Percentiles rank a stretch among this genome's conserved stretches.
Conservation (phyloP, 2,113 vertebrate genomes). For the Chaenogobius annularis region DNA sequence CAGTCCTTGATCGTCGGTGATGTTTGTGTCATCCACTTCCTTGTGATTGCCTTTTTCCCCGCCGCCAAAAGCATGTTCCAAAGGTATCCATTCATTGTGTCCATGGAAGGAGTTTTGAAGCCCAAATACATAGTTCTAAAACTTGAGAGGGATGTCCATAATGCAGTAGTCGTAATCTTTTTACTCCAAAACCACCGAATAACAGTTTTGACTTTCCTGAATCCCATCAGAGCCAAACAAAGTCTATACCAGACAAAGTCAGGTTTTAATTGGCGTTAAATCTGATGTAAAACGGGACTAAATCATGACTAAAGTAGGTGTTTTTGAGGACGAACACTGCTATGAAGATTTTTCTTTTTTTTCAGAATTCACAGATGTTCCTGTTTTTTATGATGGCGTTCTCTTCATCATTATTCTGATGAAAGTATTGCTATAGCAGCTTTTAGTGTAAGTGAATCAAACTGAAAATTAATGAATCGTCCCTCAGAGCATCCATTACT, state of each 20-base stretch:
- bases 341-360: no score
- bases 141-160: no score
- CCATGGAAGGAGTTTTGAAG: no score
- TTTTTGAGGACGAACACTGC: background rate
- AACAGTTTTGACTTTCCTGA: background rate
- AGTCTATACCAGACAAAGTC: background rate
- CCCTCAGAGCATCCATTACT: background rate
- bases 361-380: background rate
- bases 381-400: background rate
- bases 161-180: no score
- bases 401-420: background rate
- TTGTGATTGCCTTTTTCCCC: no score
- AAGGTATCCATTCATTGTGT: no score
- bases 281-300: background rate
- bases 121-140: no score
- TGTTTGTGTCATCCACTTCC: no score
- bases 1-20: no score
- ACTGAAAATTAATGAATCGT: slow-evolving; percentile 19
- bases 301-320: background rate
- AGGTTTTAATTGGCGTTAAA: background rate
- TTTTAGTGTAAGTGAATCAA: slow-evolving; percentile 9
- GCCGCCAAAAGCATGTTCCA: no score
- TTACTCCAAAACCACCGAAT: background rate
- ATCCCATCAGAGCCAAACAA: background rate
- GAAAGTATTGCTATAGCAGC: background rate